Conservation (phyloP, 2,797 vertebrate genomes). For the Agapornis canus region DNA sequence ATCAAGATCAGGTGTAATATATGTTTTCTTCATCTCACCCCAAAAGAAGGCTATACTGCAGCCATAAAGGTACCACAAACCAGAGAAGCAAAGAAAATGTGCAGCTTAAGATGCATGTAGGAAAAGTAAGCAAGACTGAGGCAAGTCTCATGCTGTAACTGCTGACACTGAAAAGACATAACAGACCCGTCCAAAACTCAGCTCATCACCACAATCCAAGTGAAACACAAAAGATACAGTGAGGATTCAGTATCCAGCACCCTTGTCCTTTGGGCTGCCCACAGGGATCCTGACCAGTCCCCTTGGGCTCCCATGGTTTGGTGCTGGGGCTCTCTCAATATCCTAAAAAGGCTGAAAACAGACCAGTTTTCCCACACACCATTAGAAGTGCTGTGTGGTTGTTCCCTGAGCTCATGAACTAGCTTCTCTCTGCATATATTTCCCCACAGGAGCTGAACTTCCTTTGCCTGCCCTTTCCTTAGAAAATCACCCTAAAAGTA, state of each 20-base stretch:
- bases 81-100: background rate
- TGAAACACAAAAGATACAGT: background rate
- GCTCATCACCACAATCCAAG: background rate
- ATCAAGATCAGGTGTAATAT: background rate
- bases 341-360: background rate
- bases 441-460: background rate
- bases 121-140: background rate
- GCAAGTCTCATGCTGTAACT: background rate
- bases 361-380: rapidly evolving
- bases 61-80: background rate
- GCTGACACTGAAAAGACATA: background rate
- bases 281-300: background rate
- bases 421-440: background rate
- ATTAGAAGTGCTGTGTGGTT: rapidly evolving
- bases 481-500: background rate
- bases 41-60: background rate
- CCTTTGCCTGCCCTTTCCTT: background rate
- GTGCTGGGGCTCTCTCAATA: background rate
- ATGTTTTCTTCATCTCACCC: background rate
- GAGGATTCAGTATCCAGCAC: background rate
- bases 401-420: background rate
- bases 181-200: background rate
- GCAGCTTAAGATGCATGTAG: background rate
- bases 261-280: background rate
- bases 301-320: rapidly evolving